Conservation (phyloP, 2,888 invertebrate species). For the Drosophila nr. medialis region DNA sequence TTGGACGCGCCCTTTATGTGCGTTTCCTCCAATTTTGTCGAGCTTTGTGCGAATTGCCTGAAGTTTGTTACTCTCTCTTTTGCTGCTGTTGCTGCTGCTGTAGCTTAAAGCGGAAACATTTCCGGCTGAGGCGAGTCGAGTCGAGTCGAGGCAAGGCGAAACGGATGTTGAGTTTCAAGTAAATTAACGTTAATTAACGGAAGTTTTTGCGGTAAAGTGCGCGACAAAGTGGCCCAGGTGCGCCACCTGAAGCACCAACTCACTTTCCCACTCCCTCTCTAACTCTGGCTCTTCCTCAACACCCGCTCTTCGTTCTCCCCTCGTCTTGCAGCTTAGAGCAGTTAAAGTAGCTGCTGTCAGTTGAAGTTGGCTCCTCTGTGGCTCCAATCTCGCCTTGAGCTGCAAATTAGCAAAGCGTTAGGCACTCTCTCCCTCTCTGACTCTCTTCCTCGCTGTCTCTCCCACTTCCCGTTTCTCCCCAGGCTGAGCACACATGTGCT, state of each 20-base stretch:
- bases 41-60: slow-evolving; percentile 36
- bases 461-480: neutral
- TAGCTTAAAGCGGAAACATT: slow-evolving; percentile 60
- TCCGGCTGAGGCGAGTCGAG: slow-evolving; percentile 44
- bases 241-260: slow-evolving; percentile 40
- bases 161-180: slow-evolving; percentile 73
- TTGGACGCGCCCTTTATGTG: slow-evolving; percentile 11
- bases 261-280: slow-evolving; percentile 7
- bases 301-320: neutral
- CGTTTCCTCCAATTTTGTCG: slow-evolving; percentile 36
- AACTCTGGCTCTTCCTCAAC: neutral
- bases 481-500: slow-evolving; percentile 20
- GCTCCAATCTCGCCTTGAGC: slow-evolving; percentile 16
- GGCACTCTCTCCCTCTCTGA: neutral
- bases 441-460: neutral
- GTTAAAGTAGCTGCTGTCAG: slow-evolving; percentile 50
- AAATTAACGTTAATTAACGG: slow-evolving; percentile 81
- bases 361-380: slow-evolving; percentile 31
- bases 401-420: slow-evolving; percentile 50
- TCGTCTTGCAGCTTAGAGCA: slow-evolving; percentile 27
- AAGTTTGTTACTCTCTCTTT: slow-evolving; percentile 28
- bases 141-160: neutral
- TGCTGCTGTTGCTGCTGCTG: slow-evolving; percentile 18
- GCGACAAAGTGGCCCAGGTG: slow-evolving; percentile 57
- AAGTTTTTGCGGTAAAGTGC: slow-evolving; percentile 66